These are phyloP conservation scores for Urophycis tenuis DNA, from an alignment of 2,797 vertebrate species.

Conservation along the genomic window DNA sequence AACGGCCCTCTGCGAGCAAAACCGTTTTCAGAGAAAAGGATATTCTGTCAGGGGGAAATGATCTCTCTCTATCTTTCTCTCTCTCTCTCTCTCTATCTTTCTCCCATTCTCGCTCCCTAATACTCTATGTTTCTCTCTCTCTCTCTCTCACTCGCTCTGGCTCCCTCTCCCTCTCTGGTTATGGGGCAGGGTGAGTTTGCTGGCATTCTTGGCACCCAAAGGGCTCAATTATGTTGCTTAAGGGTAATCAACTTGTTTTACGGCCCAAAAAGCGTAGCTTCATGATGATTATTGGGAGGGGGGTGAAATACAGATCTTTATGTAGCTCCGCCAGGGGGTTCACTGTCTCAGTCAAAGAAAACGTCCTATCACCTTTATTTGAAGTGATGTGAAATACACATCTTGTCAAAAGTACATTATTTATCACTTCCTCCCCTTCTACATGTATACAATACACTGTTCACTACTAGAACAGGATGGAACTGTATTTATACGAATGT, in stretches of 20 bases:
- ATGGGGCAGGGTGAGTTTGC: background rate
- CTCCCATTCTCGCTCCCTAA: too few relatives aligned
- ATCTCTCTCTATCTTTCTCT: background rate
- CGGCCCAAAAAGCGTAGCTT: background rate
- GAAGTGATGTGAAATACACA: background rate
- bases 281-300: background rate
- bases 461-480: background rate
- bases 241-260: background rate
- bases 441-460: background rate
- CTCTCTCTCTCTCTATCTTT: background rate
- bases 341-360: background rate
- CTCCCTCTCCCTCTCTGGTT: background rate
- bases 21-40: background rate
- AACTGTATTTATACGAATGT: background rate
- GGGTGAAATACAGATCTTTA: background rate
- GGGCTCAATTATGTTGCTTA: background rate
- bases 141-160: background rate
- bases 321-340: background rate
- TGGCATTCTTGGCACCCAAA: background rate
- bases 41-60: background rate
- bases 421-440: background rate
- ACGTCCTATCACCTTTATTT: background rate
- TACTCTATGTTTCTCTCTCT: too few relatives aligned
- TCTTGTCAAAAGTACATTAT: background rate
- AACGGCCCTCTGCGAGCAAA: background rate